Percentiles rank a stretch among this genome's conserved stretches.
Evolutionary conservation across 53 echinoderm and acorn worm genomes (phyloP).

Genomic region (Crossaster papposus): DNA sequence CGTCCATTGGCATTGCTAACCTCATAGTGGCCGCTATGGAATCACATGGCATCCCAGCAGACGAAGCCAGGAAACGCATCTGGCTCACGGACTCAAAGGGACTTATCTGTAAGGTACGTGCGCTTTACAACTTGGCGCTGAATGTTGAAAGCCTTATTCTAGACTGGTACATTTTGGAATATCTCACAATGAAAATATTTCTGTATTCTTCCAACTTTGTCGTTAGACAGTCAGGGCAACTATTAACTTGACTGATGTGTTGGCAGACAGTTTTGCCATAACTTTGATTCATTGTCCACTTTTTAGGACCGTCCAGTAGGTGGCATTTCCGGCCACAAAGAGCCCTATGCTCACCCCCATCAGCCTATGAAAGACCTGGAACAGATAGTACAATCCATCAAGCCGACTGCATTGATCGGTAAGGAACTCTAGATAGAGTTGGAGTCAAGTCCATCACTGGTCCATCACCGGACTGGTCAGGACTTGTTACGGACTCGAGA

Average conservation of each 20-base stretch:
- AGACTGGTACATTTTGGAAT: background rate
- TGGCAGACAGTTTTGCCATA: no score
- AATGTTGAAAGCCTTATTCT: background rate
- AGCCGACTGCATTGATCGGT: constrained; percentile 92
- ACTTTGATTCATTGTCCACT: no score
- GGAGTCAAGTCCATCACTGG: background rate
- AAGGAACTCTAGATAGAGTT: constrained; percentile 3
- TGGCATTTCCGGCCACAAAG: constrained; percentile 83
- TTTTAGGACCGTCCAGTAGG: constrained; percentile 78
- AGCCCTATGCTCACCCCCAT: constrained; percentile 81
- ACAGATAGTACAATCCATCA: constrained; percentile 71
- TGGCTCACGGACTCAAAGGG: constrained; percentile 92
- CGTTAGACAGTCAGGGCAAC: no score
- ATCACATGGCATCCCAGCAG: constrained; percentile 69
- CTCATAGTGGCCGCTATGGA: constrained; percentile 87
- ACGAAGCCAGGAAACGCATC: constrained; percentile 83
- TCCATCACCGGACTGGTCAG: no score
- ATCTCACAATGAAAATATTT: no score
- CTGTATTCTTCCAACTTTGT: background rate
- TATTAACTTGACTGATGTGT: no score
- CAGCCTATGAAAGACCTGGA: constrained; percentile 73
- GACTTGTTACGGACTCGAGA: no score
- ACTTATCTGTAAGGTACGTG: constrained; percentile 80
- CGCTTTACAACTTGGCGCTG: background rate
- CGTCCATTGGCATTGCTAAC: constrained; percentile 92